Base-by-base conservation (phyloP, 2,797 vertebrate genomes). In the Pogoniulus pusillus region DNA sequence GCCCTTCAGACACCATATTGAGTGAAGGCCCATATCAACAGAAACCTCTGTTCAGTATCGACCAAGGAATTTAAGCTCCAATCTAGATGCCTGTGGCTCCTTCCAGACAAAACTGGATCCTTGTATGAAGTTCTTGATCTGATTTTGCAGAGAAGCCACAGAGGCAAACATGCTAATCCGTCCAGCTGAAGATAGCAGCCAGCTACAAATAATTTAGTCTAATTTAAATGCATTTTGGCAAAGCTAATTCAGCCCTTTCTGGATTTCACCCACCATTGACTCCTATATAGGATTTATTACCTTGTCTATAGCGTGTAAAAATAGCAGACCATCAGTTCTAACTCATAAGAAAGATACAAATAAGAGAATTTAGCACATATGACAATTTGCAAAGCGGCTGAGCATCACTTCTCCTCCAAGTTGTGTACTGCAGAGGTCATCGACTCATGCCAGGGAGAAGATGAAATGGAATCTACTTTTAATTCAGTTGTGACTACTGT, bases 81-180 rank as follows among this genome's bases (percentile, higher is more conserved):
- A 6, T 27, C 17, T 20, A 29, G 32, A 29, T 49, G 29, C 47
- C 53, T 30, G 11, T 22, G 22, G 20, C n/a, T 85, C 34, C 23
- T 20, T 12, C 13, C 23, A 53, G 22, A 20, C 7, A 41, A n/a
- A 69, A 34, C 9, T 47, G 29, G 20, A 17, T 7, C 20, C 8
- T 55, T 24, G 59, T 24, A 27, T 39, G 41, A 62, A 65, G n/a
- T 72, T 39, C 30, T 70, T 43, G 32, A 5, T 53, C 22, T 32
- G 34, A 7, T 83, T 90, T 91, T 75, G 37, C 35, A 87, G 55
- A 37, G 10, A 55, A 11, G 18, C 47, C 26, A 70, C 22, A 30
- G 30, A 75, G 19, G 27, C 0, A 5, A 87, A 37, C 9, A 4
- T 6, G 11, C 3, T 73, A 1, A 0, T 39, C 51, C 55, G 41